A percentile compares a stretch with the other conserved stretches of the same genome.
Conservation (phyloP, 1,140 invertebrate genomes). For the Pseudomyrmex concolor region DNA sequence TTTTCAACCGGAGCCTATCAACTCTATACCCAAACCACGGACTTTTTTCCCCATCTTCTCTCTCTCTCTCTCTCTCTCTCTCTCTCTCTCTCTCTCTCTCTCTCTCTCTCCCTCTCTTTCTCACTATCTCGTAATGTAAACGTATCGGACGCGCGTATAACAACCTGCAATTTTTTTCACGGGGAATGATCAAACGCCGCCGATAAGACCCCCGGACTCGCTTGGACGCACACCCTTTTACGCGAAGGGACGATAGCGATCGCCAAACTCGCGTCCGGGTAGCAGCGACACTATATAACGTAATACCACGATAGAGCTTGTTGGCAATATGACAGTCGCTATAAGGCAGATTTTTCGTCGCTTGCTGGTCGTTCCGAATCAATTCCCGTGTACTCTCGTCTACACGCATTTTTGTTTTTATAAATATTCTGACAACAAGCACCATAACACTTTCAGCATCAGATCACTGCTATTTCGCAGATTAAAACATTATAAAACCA, state of each 20-base stretch:
- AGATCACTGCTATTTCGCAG: neutral
- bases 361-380: neutral
- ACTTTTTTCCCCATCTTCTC: neutral
- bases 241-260: conserved; percentile 52
- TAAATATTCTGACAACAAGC: neutral
- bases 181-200: conserved; percentile 60
- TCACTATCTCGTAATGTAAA: conserved; percentile 68
- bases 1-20: conserved; percentile 50
- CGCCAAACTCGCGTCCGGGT: conserved; percentile 47
- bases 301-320: conserved; percentile 32
- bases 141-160: conserved; percentile 69
- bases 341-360: conserved; percentile 35
- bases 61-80: too few relatives aligned
- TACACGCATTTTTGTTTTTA: too few relatives aligned
- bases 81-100: too few relatives aligned
- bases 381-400: neutral
- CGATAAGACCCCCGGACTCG: conserved; percentile 58
- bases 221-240: conserved; percentile 54
- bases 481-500: neutral
- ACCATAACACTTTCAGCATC: neutral
- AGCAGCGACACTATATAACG: conserved; percentile 30
- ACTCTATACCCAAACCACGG: conserved; percentile 17
- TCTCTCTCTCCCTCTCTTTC: too few relatives aligned
- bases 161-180: conserved; percentile 74
- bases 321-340: conserved; percentile 16